phyloP scores from a whole-genome alignment of 2,113 vertebrate species.

The Paramisgurnus dabryanus region DNA sequence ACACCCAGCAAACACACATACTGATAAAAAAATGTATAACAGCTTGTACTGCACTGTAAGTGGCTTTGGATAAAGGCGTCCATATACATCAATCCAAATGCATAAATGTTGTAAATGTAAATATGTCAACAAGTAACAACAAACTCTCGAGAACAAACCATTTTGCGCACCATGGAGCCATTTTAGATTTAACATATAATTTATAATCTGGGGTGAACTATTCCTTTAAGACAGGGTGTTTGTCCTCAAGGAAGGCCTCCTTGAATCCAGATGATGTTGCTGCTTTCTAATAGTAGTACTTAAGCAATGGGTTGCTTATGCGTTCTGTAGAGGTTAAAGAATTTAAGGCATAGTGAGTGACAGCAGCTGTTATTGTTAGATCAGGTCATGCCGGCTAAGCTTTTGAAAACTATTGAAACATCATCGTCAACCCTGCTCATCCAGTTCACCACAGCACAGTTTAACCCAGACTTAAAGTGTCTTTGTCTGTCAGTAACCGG shows the following conservation, averaged over 20 bases:
- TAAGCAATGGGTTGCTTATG: background rate
- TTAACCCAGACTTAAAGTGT: background rate
- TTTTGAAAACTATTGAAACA: constrained; percentile 55
- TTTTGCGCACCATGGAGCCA: too few species aligned
- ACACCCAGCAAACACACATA: too few species aligned
- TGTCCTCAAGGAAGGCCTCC: constrained; percentile 12
- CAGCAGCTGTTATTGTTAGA: constrained; percentile 65
- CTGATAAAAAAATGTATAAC: too few species aligned
- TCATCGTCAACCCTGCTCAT: background rate
- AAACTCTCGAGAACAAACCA: too few species aligned
- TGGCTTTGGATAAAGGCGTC: too few species aligned
- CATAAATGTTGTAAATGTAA: too few species aligned
- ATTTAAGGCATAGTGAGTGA: constrained; percentile 59
- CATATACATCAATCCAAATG: too few species aligned
- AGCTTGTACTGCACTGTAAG: too few species aligned
- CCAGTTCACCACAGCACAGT: background rate
- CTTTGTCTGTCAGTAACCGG: background rate
- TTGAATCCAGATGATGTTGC: constrained; percentile 1
- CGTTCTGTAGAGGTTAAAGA: constrained; percentile 12
- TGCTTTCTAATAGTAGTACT: constrained; percentile 56
- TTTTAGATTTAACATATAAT: too few species aligned
- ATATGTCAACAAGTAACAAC: too few species aligned
- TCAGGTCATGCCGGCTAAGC: constrained; percentile 53
- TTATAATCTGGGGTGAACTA: too few species aligned
- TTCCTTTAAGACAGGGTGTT: constrained; percentile 33